Evolutionary conservation across 2,113 vertebrate genomes (phyloP), one percentile per base, ranked within the genome.

Genomic region (Halichoeres trimaculatus): DNA sequence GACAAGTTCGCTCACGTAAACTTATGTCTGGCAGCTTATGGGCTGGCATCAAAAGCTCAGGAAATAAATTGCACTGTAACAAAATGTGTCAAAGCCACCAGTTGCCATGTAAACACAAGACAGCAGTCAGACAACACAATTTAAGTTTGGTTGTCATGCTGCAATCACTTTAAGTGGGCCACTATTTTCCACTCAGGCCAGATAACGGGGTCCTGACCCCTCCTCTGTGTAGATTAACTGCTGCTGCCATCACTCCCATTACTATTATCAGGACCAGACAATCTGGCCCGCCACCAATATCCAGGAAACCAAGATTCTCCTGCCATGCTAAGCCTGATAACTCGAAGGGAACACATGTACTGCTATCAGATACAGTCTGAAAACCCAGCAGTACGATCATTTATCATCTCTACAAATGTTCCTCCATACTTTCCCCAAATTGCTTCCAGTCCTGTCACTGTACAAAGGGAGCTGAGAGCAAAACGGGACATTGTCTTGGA

Each of bases 391-490:
- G 76, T 76, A 73, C 69, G 82, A 81, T 61, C 59, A 58, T 89
- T 88, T 83, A 88, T 89, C 78, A 88, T 85, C 81, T 83, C 66
- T 62, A 62, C 85, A 80, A 66, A 75, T 76, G 62, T 61, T 83
- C 51, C 61, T 69, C 34, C 1, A 70, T 76, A 62, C 77, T 89
- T 76, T 65, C 26, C 43, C 70, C 65, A 89, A 86, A 93, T 91
- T 91, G 83, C 81, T 92, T 92, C 83, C 90, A 88, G 88, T 83
- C 85, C 61, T 78, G 88, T 89, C 84, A 80, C 81, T 70, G 55
- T 54, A 35, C 74, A 63, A 75, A 83, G 54, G 45, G 76, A 82
- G 70, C 74, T 63, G 20, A 48, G 48, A 76, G 63, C 72, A 85
- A 83, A 88, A 84, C 65, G 77, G 72, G 83, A 82, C 74, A 69